Evolutionary conservation across 2,888 invertebrate genomes (phyloP).

Genomic region (Cryptocheilus praepositus): DNA sequence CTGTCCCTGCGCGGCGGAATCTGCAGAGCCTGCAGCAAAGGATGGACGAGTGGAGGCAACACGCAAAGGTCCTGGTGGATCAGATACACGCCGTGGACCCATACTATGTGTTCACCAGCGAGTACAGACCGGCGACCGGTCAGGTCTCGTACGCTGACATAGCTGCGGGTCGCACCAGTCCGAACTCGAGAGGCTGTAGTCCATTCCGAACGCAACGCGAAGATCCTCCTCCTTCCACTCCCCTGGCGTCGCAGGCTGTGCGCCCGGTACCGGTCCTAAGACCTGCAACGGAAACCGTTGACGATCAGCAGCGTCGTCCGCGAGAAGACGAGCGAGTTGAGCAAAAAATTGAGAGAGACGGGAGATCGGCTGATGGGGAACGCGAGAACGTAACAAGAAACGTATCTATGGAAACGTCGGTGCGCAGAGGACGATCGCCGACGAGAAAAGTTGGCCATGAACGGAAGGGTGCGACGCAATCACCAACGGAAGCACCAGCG

Average conservation of each 20-base stretch:
- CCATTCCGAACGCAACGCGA: conserved; percentile 64
- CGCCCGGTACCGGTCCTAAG: conserved; percentile 54
- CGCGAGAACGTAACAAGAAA: not conserved
- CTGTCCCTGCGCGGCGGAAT: conserved; percentile 73
- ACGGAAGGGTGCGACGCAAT: conserved; percentile 21
- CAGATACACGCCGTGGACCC: conserved; percentile 87
- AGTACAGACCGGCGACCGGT: conserved; percentile 70
- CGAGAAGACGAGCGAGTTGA: not conserved
- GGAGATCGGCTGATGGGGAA: not conserved
- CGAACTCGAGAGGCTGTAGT: conserved; percentile 69
- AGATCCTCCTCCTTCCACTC: conserved; percentile 53
- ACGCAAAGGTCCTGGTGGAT: conserved; percentile 83
- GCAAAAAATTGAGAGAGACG: not conserved
- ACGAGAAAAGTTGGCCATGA: conserved; percentile 64
- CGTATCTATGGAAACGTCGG: conserved; percentile 25
- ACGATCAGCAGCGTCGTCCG: not conserved
- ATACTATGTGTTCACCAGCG: conserved; percentile 79
- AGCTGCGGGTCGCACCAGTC: conserved; percentile 79
- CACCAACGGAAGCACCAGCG: conserved; percentile 30
- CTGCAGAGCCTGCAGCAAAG: conserved; percentile 81
- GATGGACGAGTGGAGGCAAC: conserved; percentile 82
- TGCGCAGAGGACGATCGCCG: conserved; percentile 77
- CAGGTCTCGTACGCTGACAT: conserved; percentile 81
- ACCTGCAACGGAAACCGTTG: not conserved
- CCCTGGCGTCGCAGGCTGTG: conserved; percentile 45